phyloP scores from a whole-genome alignment of 2,888 invertebrate species.

The Acutogordius australiensis region DNA sequence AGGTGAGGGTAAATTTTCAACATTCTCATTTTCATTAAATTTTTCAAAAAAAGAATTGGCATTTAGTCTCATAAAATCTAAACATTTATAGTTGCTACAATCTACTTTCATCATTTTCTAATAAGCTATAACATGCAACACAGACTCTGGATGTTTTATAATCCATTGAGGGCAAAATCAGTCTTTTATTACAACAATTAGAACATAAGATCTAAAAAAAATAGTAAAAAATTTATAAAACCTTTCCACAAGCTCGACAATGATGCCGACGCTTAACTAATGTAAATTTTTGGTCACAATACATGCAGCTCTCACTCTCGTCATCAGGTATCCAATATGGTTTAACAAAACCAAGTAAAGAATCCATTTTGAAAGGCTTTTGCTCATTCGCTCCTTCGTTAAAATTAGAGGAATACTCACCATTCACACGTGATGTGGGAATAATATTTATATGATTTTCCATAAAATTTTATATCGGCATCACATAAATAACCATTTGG shows the following conservation, averaged over 20 bases:
- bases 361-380: not conserved
- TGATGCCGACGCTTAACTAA: constrained; percentile 47
- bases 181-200: constrained; percentile 40
- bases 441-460: too few relatives aligned
- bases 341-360: constrained; percentile 30
- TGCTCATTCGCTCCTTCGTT: too few relatives aligned
- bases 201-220: constrained; percentile 15
- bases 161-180: constrained; percentile 39
- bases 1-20: too few relatives aligned
- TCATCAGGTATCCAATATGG: constrained; percentile 61
- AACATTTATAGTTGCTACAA: too few relatives aligned
- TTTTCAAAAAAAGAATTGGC: too few relatives aligned
- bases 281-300: constrained; percentile 48
- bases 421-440: too few relatives aligned
- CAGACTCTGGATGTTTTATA: constrained; percentile 49
- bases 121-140: constrained; percentile 31
- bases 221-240: not conserved
- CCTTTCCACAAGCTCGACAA: constrained; percentile 46
- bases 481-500: too few relatives aligned
- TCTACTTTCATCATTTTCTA: constrained; percentile 18
- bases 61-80: too few relatives aligned
- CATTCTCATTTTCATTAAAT: too few relatives aligned
- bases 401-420: not conserved
- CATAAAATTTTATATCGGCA: too few relatives aligned
- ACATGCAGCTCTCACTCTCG: constrained; percentile 48